Percentiles rank a stretch among this genome's conserved stretches.
Evolutionary conservation across 2,113 vertebrate genomes (phyloP).

Genomic region (Lipophrys pholis): DNA sequence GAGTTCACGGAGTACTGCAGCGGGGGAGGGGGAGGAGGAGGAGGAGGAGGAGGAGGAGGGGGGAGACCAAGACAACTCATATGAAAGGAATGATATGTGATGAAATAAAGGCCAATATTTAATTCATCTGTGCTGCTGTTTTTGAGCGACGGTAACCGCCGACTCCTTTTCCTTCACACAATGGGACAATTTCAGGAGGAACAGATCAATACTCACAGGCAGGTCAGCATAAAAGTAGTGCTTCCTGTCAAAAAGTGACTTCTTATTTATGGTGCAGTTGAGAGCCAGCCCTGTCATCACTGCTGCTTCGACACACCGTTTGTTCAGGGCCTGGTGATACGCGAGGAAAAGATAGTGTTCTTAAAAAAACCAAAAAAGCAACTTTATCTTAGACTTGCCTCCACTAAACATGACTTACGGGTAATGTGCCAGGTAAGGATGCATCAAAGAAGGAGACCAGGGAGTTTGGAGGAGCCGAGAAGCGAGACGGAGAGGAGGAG

Average conservation of each 20-base stretch:
- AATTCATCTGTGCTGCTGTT: constrained; percentile 14
- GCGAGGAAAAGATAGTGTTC: constrained; percentile 4
- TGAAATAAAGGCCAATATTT: constrained; percentile 12
- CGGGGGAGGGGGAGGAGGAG: background rate
- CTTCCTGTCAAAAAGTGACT: constrained; percentile 97
- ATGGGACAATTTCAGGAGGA: background rate
- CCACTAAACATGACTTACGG: constrained; percentile 83
- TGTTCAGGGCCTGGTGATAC: constrained; percentile 92
- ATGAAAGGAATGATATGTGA: constrained; percentile 18
- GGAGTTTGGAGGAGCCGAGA: constrained; percentile 94
- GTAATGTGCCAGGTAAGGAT: constrained; percentile 96
- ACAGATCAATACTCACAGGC: constrained; percentile 87
- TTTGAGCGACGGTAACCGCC: constrained; percentile 5
- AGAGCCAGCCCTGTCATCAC: constrained; percentile 95
- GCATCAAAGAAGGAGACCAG: constrained; percentile 96
- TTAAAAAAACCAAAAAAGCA: background rate
- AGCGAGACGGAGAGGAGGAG: constrained; percentile 90
- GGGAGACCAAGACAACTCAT: constrained; percentile 27
- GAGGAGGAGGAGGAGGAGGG: constrained; percentile 7
- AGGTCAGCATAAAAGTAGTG: constrained; percentile 99
- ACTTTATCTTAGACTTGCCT: background rate
- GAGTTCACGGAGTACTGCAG: constrained; percentile 31
- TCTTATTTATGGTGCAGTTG: constrained; percentile 93
- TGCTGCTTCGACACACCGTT: constrained; percentile 94
- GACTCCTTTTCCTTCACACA: background rate